phyloP scores from a whole-genome alignment of 23 tunicate genomes.

The Trididemnum clinides region DNA sequence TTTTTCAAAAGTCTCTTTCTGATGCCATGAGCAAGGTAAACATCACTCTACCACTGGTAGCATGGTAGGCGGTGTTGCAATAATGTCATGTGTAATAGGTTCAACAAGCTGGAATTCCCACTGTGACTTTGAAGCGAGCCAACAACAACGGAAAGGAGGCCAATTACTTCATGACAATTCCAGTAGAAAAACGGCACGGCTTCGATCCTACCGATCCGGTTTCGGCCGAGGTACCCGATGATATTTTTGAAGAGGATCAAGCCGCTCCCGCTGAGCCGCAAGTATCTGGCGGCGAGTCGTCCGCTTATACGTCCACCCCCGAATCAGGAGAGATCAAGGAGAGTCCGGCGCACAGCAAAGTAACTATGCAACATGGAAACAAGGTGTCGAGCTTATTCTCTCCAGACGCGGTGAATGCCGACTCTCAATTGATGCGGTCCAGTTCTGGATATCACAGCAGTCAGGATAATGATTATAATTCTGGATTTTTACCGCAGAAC shows the following conservation, averaged over 20 bases:
- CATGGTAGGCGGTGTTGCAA: too few species aligned
- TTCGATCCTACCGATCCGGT: constrained; percentile 52
- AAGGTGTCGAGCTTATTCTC: constrained; percentile 50
- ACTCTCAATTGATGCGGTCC: constrained; percentile 17
- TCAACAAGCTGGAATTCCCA: constrained; percentile 27
- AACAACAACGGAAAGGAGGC: constrained; percentile 45
- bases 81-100: too few species aligned
- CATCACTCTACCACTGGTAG: too few species aligned
- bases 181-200: neutral
- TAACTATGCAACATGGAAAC: neutral
- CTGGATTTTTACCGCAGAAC: constrained; percentile 25
- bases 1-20: constrained; percentile 71
- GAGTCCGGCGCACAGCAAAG: constrained; percentile 18
- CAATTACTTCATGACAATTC: neutral
- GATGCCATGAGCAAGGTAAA: constrained; percentile 73
- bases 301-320: constrained; percentile 35
- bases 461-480: constrained; percentile 37
- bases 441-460: constrained; percentile 57
- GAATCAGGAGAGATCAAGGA: constrained; percentile 50
- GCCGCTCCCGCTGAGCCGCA: neutral
- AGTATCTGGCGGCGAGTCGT: neutral
- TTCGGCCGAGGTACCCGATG: constrained; percentile 40
- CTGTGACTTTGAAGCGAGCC: constrained; percentile 72
- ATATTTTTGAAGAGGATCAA: constrained; percentile 52
- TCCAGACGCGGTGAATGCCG: neutral